Conservation (phyloP, 1,140 invertebrate species). For the Drosophila hydei region DNA sequence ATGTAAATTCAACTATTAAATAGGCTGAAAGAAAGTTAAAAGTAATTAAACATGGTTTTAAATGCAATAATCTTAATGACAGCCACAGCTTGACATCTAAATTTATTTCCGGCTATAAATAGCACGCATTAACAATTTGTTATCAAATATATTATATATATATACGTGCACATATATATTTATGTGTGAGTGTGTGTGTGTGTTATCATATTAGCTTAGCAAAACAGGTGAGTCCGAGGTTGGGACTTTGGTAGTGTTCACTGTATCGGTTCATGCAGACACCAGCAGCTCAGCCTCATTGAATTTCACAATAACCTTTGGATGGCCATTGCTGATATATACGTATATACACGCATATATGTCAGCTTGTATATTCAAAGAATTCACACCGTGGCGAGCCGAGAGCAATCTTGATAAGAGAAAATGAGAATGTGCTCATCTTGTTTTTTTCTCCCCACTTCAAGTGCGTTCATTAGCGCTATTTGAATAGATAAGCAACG, state of each 20-base stretch:
- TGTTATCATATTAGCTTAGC: constrained; percentile 12
- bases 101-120: constrained; percentile 1
- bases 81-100: neutral
- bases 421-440: constrained; percentile 3
- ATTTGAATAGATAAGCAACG: constrained; percentile 27
- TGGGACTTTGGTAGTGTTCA: neutral
- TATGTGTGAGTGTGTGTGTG: neutral
- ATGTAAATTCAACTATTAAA: too few species aligned
- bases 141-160: neutral
- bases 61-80: neutral
- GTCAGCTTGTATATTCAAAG: neutral
- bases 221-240: constrained; percentile 1
- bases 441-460: constrained; percentile 33
- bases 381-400: neutral
- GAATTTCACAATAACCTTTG: constrained; percentile 48
- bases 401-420: constrained; percentile 10
- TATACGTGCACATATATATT: neutral
- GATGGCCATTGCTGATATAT: constrained; percentile 15
- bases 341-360: too few species aligned
- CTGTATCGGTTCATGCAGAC: constrained; percentile 17
- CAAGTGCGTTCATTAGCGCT: constrained; percentile 53
- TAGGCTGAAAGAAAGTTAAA: too few species aligned
- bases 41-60: neutral
- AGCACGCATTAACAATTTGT: neutral
- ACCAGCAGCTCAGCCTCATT: constrained; percentile 15